phyloP scores from a whole-genome alignment of 2,888 invertebrate genomes.

The Drosophila nigritarsus region DNA sequence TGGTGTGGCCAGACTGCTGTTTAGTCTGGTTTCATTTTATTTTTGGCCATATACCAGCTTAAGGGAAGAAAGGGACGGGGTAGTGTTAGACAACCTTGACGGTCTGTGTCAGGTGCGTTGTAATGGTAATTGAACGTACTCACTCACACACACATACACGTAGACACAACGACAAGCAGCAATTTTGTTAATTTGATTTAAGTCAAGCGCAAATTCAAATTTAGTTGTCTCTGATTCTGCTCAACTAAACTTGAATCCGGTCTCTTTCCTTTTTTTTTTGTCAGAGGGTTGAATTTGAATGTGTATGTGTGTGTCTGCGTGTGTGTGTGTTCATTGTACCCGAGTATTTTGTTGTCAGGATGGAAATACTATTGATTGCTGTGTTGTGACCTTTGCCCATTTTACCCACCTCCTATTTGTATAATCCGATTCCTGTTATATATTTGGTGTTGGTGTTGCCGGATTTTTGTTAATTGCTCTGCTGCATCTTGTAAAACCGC shows the following conservation, averaged over 20 bases:
- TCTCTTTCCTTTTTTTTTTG: slow-evolving; percentile 27
- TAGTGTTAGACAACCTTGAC: slow-evolving; percentile 44
- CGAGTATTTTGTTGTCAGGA: slow-evolving; percentile 21
- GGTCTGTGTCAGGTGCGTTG: slow-evolving; percentile 51
- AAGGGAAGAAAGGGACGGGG: neutral
- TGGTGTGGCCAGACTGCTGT: slow-evolving; percentile 37
- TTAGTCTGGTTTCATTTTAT: slow-evolving; percentile 41
- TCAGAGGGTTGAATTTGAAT: slow-evolving; percentile 52
- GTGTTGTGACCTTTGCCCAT: slow-evolving; percentile 25
- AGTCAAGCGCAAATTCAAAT: slow-evolving; percentile 37
- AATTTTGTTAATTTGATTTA: slow-evolving; percentile 46
- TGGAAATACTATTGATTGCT: slow-evolving; percentile 54
- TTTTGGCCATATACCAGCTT: slow-evolving; percentile 43
- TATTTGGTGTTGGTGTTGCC: slow-evolving; percentile 1
- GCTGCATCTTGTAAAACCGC: slow-evolving; percentile 27
- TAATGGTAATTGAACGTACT: slow-evolving; percentile 37
- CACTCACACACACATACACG: neutral
- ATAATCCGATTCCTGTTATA: slow-evolving; percentile 24
- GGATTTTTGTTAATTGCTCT: slow-evolving; percentile 9
- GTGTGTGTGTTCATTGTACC: slow-evolving; percentile 11
- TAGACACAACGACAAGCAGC: neutral
- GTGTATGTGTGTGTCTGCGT: slow-evolving; percentile 3
- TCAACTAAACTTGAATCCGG: slow-evolving; percentile 52
- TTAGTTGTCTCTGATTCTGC: slow-evolving; percentile 38
- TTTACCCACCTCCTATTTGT: slow-evolving; percentile 43